Conservation (phyloP, 2,797 vertebrate genomes). For the Furcifer pardalis region DNA sequence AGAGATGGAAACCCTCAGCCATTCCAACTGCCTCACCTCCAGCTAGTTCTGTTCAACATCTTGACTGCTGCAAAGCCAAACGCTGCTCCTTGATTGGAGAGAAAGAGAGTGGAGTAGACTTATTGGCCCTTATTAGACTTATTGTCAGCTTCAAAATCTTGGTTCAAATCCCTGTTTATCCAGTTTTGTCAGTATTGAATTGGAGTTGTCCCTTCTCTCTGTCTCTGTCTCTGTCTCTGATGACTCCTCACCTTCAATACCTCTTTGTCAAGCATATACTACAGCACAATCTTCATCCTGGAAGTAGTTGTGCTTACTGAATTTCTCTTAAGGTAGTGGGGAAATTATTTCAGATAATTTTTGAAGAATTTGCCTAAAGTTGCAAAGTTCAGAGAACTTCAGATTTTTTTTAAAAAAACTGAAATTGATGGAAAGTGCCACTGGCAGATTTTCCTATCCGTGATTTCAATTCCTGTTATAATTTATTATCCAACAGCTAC, state of each 20-base stretch:
- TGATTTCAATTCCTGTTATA: too few species aligned
- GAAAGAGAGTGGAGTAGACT: background rate
- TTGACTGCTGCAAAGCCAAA: background rate
- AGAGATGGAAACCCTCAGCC: too few species aligned
- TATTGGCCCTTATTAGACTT: background rate
- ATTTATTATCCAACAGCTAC: background rate
- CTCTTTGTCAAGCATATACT: background rate
- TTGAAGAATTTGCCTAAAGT: background rate
- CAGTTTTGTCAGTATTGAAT: background rate
- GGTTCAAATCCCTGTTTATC: background rate
- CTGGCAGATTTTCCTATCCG: background rate
- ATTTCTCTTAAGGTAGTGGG: background rate
- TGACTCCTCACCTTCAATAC: background rate
- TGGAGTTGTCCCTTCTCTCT: background rate
- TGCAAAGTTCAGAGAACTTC: background rate
- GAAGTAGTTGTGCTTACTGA: background rate
- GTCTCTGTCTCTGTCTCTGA: too few species aligned
- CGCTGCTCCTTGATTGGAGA: background rate
- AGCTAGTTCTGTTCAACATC: background rate
- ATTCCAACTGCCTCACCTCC: background rate
- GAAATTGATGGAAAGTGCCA: background rate
- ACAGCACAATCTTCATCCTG: background rate
- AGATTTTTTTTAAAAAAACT: background rate
- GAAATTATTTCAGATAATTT: background rate
- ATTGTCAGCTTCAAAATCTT: background rate